Base-by-base conservation (phyloP, 2,888 invertebrate genomes). In the Unio delphinus region DNA sequence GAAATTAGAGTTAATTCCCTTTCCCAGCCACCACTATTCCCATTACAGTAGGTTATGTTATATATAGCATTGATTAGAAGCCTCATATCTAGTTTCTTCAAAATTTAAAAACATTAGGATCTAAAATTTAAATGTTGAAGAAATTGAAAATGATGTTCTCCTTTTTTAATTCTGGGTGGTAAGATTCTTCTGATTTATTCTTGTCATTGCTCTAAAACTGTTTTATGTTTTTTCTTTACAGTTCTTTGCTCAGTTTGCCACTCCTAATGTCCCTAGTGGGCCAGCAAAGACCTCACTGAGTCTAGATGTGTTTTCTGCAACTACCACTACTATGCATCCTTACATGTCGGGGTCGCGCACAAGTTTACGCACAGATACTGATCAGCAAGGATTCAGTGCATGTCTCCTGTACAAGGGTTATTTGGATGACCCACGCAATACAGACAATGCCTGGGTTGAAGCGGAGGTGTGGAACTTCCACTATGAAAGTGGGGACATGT, bases 391-490 rank as follows among this genome's bases (percentile, higher is more conserved):
- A 55, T 82, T 79, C 70, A 80, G 80, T 66, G 83, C 85, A 23
- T 78, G 84, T 64, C 74, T 86, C 71, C 65, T 88, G 45, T 87
- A 87, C 73, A 79, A 82, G 56, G 89, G 89, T 6, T 90, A 89
- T 73, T 82, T 89, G 62, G 90, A 90, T 73, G 89, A 89, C 76
- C 86, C 86, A 0, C 70, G 81, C 26, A 90, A 89, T 72, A 90
- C 90, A 0, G 86, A 86, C 79, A 86, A 86, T 70, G 84, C 85
- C 57, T 86, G 86, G 86, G 78, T 83, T 20, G 86, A 86, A 68
- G 86, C 88, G 1, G 86, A 86, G 69, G 84, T 87, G 17, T 87
- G 87, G 87, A 87, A 86, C 79, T 86, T 87, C 69, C 86, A 87
- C 64, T 87, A 85, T 68, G 82, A 85, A 61, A 67, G 78, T 57